Evolutionary conservation across 2,113 vertebrate genomes (phyloP), one percentile per base, ranked within the genome.

Genomic region (Brachirus orientalis): DNA sequence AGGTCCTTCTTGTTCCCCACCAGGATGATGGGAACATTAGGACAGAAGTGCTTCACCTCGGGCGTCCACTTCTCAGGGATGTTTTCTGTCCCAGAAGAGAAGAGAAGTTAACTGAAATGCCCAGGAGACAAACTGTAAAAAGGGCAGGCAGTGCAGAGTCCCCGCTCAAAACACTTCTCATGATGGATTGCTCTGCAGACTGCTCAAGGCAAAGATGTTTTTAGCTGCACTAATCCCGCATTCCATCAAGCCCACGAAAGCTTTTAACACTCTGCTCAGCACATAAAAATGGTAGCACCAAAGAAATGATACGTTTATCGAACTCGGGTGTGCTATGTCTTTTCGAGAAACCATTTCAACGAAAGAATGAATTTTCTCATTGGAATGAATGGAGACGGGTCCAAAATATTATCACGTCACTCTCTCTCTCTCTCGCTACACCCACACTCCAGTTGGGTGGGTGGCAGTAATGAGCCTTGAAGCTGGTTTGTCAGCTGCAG

Each of bases 21-120:
- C 13, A 99, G 93, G 90, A 99, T 99, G 89, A 99, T 98, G 69
- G 98, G 98, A 63, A 99, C 97, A 0, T 96, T 99, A 74, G 98
- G 98, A 86, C 98, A 99, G 88, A 99, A 99, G 85, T 98, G 98
- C 79, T 98, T 99, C 89, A 99, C 97, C 89, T 99, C 97, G 0
- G 97, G 98, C 0, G 97, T 98, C 98, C 98, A 99, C 84, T 99
- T 99, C 89, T 99, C 98, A 0, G 98, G 96, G 82, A 99, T 98
- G 77, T 99, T 99, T 87, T 98, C 98, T 99, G 85, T 60, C 67
- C 67, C 41, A 16, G 53, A 37, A 69, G 45, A 85, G 14, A 80
- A 8, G 48, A 77, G 46, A 58, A 75, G 36, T 50, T 46, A 85
- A 51, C 20, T 36, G 45, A 68, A 68, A 69, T n/a, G 63, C 55